Base-by-base conservation (phyloP, 2,797 vertebrate genomes). In the Gymnocypris eckloni region DNA sequence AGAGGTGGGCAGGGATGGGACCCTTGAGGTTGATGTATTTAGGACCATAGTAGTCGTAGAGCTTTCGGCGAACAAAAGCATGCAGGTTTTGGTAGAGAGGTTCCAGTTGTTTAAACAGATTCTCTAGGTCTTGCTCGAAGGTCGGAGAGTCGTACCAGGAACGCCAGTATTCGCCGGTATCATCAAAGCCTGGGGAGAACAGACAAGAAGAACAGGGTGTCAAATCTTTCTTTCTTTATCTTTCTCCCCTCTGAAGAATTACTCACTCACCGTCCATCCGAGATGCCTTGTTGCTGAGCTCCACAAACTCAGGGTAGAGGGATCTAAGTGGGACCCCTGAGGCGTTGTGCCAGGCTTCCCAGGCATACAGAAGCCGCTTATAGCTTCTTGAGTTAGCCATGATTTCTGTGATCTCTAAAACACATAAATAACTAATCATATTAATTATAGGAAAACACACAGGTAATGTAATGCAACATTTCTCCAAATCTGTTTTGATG, bases 21-120 rank as follows among this genome's bases (percentile, higher is more conserved):
- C 98, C 98, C 92, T 93, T 96, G 11, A 99, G 96, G 91, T 99
- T 99, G 93, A 99, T 92, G 89, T 98, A 99, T 88, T 95, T 98
- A 84, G 96, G 83, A 1, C 98, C 98, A 0, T 99, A 99, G 85
- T 82, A 94, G 4, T 96, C 91, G 4, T 99, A 95, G 1, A 99
- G 96, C 70, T 97, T 95, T 13, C 98, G 96, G 52, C 98, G 95
- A 54, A 99, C 97, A 0, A 97, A 99, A 86, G 98, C 98, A 0
- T 99, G 98, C 66, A 99, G 95, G 90, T 98, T 95, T 90, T 95
- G 91, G 92, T 99, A 99, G 81, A 99, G 97, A 0, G 98, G 98
- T 87, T 99, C 95, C 81, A 99, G 82, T 52, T 97, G 96, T 0
- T 91, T 91, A 88, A 96, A 99, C 79, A 99, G 91, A 0, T 1